Evolutionary conservation across 2,888 invertebrate genomes (phyloP).

Genomic region (Apocheima hispidaria): DNA sequence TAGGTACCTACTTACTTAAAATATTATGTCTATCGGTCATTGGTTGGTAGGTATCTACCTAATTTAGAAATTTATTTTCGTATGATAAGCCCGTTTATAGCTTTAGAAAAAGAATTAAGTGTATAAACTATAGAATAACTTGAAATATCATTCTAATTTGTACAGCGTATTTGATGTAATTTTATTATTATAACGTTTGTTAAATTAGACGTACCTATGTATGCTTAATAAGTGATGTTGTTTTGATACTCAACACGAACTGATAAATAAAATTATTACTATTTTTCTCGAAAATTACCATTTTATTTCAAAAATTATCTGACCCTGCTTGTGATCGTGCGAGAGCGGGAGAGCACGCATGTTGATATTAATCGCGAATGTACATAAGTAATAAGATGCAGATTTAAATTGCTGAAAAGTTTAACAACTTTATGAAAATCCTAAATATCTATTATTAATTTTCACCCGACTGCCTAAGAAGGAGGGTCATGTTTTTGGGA

Average conservation of each 20-base stretch:
- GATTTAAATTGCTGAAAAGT: no score
- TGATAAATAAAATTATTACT: constrained; percentile 80
- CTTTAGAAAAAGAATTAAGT: not conserved
- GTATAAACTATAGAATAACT: not conserved
- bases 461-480: no score
- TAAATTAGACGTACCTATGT: constrained; percentile 63
- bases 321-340: no score
- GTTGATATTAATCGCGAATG: no score
- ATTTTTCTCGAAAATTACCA: constrained; percentile 38
- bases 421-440: no score
- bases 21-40: no score
- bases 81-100: not conserved
- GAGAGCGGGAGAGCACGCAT: no score
- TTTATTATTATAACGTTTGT: constrained; percentile 21
- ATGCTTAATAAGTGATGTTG: constrained; percentile 67
- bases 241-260: constrained; percentile 85
- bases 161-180: constrained; percentile 52
- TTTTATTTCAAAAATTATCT: constrained; percentile 46
- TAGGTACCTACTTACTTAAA: no score
- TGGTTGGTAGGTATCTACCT: no score
- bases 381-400: no score
- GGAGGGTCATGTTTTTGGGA: no score
- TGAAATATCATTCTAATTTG: constrained; percentile 35
- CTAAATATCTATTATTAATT: no score
- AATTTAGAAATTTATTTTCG: not conserved